These are phyloP conservation scores for Anthoscopus minutus DNA, from an alignment of 2,113 vertebrate species.

Conservation along the genomic window DNA sequence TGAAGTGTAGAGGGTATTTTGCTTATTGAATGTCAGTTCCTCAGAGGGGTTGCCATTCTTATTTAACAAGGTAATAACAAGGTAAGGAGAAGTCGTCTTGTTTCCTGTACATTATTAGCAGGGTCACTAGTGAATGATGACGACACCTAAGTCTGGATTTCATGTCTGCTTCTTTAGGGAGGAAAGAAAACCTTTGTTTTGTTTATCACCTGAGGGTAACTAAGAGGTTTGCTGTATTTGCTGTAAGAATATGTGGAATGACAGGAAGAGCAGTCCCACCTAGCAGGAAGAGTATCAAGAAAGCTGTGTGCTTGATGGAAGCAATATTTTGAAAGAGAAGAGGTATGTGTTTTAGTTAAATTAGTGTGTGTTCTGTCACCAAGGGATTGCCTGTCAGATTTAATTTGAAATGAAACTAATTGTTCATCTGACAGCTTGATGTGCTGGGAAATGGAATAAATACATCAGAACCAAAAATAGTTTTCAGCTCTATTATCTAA, in stretches of 20 bases:
- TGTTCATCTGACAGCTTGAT: constrained; percentile 48
- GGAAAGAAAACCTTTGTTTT: background rate
- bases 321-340: background rate
- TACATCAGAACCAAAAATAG: background rate
- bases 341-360: constrained; percentile 16
- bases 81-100: background rate
- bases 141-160: background rate
- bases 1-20: background rate
- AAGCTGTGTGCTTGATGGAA: background rate
- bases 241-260: background rate
- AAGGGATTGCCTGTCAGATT: constrained; percentile 71
- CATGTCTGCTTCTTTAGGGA: background rate
- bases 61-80: background rate
- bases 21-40: background rate
- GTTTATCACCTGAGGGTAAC: background rate
- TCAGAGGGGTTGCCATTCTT: background rate
- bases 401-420: constrained; percentile 64
- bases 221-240: background rate
- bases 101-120: background rate
- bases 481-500: background rate
- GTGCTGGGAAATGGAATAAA: background rate
- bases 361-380: constrained; percentile 68
- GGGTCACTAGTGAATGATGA: accelerated
- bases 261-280: background rate
- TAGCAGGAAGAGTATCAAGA: background rate